These are phyloP conservation scores for Engraulis encrasicolus DNA, from an alignment of 2,113 vertebrate species.

Conservation along the genomic window DNA sequence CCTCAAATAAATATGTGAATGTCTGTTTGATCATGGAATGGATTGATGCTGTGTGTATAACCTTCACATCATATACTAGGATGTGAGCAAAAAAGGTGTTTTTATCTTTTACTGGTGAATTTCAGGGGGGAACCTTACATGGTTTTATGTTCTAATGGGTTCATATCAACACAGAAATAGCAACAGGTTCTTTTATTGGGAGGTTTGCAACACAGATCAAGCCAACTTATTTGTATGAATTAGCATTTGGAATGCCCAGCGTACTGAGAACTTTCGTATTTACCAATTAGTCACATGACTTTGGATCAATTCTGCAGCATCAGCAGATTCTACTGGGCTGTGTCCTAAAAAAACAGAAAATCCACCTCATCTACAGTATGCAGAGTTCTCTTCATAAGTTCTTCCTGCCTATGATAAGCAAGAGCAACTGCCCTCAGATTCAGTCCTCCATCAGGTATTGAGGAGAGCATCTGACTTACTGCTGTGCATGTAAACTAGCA, in stretches of 20 bases:
- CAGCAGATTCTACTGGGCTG: background rate
- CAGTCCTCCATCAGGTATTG: background rate
- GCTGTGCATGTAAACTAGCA: too few relatives aligned
- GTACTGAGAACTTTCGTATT: background rate
- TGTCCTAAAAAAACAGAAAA: background rate
- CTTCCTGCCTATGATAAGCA: background rate
- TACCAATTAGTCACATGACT: background rate
- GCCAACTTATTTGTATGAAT: too few relatives aligned
- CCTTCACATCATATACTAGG: background rate
- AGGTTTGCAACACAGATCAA: too few relatives aligned
- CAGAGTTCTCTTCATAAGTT: background rate
- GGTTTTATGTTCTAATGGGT: too few relatives aligned
- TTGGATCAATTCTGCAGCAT: background rate
- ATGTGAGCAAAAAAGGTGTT: too few relatives aligned
- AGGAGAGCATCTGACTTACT: background rate
- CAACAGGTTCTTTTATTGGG: too few relatives aligned
- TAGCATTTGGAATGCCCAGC: too few relatives aligned
- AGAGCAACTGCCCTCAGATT: background rate
- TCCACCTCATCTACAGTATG: background rate
- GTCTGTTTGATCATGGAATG: background rate
- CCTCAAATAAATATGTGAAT: background rate
- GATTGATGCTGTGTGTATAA: background rate
- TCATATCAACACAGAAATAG: too few relatives aligned
- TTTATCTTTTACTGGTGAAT: too few relatives aligned
- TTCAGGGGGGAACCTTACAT: too few relatives aligned